Conservation (phyloP, 2,113 vertebrate species). For the Myocastor coypus region DNA sequence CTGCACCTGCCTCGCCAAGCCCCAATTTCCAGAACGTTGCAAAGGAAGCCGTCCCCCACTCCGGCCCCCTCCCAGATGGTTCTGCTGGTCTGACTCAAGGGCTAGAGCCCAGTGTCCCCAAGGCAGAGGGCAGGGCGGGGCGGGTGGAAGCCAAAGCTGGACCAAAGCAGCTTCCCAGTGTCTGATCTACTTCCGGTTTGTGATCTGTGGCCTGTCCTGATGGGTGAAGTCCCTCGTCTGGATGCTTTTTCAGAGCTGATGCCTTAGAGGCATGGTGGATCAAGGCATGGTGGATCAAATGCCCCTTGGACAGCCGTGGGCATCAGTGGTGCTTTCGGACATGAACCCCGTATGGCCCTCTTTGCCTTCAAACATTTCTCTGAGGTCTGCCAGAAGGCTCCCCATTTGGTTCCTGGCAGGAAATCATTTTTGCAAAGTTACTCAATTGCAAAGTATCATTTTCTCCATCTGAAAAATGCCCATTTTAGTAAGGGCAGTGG, state of each 20-base stretch:
- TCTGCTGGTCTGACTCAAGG: not conserved
- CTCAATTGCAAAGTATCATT: not conserved
- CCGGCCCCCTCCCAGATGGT: not conserved
- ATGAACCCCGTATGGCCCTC: conserved; percentile 70
- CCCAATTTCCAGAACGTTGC: conserved; percentile 29
- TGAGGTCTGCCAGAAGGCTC: conserved; percentile 19
- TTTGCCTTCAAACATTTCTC: conserved; percentile 70
- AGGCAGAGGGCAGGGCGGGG: not conserved
- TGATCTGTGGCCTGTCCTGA: conserved; percentile 55
- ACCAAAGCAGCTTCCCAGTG: conserved; percentile 18
- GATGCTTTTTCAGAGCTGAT: conserved; percentile 58
- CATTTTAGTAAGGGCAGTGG: not conserved
- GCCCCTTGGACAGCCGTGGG: conserved; percentile 83
- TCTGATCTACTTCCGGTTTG: conserved; percentile 41
- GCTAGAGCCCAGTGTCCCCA: not conserved
- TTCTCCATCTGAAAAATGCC: conserved; percentile 37
- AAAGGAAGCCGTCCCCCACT: not conserved
- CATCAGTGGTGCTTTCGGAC: conserved; percentile 45
- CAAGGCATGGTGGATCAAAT: conserved; percentile 74
- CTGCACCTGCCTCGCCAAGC: not conserved
- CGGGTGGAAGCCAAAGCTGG: not conserved
- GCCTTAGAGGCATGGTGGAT: conserved; percentile 80
- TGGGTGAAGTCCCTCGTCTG: conserved; percentile 66
- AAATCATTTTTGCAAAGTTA: not conserved
- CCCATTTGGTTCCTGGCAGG: conserved; percentile 46